These are phyloP conservation scores for Zelleria hepariella DNA, from an alignment of 2,888 invertebrate genomes.

Conservation along the genomic window DNA sequence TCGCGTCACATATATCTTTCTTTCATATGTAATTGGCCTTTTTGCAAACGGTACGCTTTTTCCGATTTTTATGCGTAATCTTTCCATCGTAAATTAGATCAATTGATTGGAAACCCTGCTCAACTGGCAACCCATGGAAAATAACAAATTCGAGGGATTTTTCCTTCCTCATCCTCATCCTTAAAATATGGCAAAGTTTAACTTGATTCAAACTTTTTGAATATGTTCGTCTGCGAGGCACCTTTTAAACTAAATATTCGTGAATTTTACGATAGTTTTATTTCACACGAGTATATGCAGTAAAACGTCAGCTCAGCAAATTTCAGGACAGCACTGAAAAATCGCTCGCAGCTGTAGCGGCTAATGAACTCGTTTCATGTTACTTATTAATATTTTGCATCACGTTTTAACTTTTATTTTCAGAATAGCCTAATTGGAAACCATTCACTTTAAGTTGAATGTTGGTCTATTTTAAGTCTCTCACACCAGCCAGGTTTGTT, in stretches of 20 bases:
- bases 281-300: slow-evolving; percentile 45
- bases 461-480: no score
- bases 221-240: not conserved
- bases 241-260: not conserved
- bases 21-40: slow-evolving; percentile 36
- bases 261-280: slow-evolving; percentile 20
- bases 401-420: no score
- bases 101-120: not conserved
- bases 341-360: slow-evolving; percentile 48
- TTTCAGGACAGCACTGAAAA: slow-evolving; percentile 54
- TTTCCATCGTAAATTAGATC: not conserved
- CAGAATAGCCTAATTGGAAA: no score
- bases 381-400: slow-evolving; percentile 50
- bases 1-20: slow-evolving; percentile 51
- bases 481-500: no score
- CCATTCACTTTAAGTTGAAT: no score
- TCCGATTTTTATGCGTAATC: not conserved
- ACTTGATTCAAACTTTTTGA: not conserved
- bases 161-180: no score
- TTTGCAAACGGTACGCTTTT: slow-evolving; percentile 17
- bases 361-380: slow-evolving; percentile 61
- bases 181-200: not conserved
- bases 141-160: no score
- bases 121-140: not conserved
- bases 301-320: slow-evolving; percentile 46